Evolutionary conservation across 2,113 vertebrate species (phyloP).

Genomic region (Plestiodon gilberti): DNA sequence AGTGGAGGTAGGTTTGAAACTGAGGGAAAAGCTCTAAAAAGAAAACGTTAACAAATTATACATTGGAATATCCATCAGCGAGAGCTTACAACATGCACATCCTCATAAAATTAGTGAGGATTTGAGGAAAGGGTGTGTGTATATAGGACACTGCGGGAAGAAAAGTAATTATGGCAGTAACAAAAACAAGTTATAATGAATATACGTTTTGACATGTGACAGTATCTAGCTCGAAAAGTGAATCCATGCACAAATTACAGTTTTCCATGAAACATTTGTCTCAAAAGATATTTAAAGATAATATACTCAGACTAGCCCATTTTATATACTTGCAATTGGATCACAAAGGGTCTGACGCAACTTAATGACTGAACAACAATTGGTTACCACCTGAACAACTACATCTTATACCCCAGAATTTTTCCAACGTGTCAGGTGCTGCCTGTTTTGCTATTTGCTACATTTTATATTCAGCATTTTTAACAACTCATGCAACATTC

Average conservation of each 20-base stretch:
- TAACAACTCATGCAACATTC: conserved; percentile 39
- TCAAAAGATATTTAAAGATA: neutral
- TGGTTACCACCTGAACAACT: neutral
- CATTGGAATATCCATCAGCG: too few species aligned
- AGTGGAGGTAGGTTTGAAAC: neutral
- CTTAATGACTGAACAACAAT: neutral
- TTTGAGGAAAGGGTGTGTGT: neutral
- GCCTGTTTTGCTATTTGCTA: conserved; percentile 25
- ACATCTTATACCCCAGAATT: neutral
- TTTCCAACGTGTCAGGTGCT: neutral
- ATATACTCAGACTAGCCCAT: neutral
- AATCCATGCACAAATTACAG: neutral
- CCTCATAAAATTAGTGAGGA: neutral
- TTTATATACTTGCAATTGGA: neutral
- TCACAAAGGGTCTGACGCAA: too few species aligned
- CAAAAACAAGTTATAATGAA: neutral
- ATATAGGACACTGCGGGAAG: neutral
- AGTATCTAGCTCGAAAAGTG: neutral
- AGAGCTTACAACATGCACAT: too few species aligned
- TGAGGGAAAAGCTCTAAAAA: neutral
- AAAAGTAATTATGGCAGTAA: neutral
- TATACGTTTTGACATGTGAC: neutral
- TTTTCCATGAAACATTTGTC: neutral
- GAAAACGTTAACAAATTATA: too few species aligned
- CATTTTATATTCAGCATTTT: conserved; percentile 35